Evolutionary conservation across 2,888 invertebrate species (phyloP).

Genomic region (Cistogaster globosa): DNA sequence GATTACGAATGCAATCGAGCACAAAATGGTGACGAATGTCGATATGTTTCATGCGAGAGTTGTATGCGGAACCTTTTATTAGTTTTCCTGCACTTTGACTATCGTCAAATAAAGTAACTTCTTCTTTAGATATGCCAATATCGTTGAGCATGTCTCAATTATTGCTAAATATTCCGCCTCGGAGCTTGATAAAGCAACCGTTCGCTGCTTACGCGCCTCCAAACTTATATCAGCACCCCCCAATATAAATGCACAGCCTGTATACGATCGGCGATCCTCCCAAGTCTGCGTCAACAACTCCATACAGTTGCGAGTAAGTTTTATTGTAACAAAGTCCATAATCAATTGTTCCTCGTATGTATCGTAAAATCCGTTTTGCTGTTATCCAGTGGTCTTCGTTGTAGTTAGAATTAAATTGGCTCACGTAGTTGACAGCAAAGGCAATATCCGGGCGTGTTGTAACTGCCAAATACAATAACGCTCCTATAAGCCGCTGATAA

Average conservation of each 20-base stretch:
- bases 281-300: slow-evolving; percentile 72
- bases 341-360: slow-evolving; percentile 60
- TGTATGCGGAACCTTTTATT: slow-evolving; percentile 50
- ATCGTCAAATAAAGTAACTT: slow-evolving; percentile 65
- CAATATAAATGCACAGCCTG: slow-evolving; percentile 69
- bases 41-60: slow-evolving; percentile 58
- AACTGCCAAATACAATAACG: slow-evolving; percentile 69
- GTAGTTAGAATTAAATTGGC: slow-evolving; percentile 68
- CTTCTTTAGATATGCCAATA: slow-evolving; percentile 32
- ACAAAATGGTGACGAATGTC: slow-evolving; percentile 66
- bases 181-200: slow-evolving; percentile 66
- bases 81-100: slow-evolving; percentile 68
- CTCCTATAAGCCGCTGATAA: slow-evolving; percentile 70
- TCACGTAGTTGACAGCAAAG: slow-evolving; percentile 41
- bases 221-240: slow-evolving; percentile 66
- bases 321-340: slow-evolving; percentile 56
- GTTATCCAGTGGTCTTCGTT: slow-evolving; percentile 68
- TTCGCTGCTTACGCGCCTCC: slow-evolving; percentile 71
- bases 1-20: slow-evolving; percentile 50
- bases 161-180: slow-evolving; percentile 72
- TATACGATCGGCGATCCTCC: slow-evolving; percentile 71
- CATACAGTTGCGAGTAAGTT: slow-evolving; percentile 34
- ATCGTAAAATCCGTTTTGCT: slow-evolving; percentile 67
- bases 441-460: slow-evolving; percentile 68
- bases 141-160: slow-evolving; percentile 52